Base-by-base conservation (phyloP, 2,113 vertebrate genomes). In the Thomomys bottae region DNA sequence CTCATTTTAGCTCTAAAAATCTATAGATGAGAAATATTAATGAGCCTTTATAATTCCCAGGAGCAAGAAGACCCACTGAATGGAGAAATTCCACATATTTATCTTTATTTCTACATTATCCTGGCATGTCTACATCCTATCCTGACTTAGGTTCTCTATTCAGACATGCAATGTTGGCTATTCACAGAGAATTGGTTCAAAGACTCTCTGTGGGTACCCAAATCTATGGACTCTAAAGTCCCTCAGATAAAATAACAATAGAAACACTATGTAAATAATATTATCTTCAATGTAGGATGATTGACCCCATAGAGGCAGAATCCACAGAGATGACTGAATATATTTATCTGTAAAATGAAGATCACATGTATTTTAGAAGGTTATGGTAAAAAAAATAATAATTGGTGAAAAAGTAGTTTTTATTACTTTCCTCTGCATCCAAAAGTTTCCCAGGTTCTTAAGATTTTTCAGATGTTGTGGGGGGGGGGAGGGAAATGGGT, bases 41-140 rank as follows among this genome's bases (percentile, higher is more conserved):
- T 89, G 45, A 94, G 45, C 20, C 95, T 94, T 89, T 63, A 70
- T 72, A 61, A 70, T 71, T 94, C 42, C 36, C 54, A 90, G 81
- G n/a, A 87, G 87, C 14, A 93, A 91, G 61, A 36, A 45, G 45
- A 42, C 34, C 93, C 34, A 76, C 76, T 90, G 92, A 81, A 20
- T 72, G 36, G 24, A 24, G 66, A 84, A 68, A 94, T 64, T 66
- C 66, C 54, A 92, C 75, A 84, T 72, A 87, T 18, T 40, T 54
- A 54, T 54, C 49, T 87, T 71, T 72, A 1, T 66, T 90, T 67
- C 45, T 86, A 88, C 1, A 80, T 71, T 15, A 92, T 76, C 30
- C 36, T 77, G 36, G n/a, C 72, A 85, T 71, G 38, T 87, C 73
- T n/a, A n/a, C n/a, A n/a, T n/a, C n/a, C n/a, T n/a, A n/a, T n/a